Conservation (phyloP, 2,113 vertebrate genomes). For the Scytalopus superciliaris region DNA sequence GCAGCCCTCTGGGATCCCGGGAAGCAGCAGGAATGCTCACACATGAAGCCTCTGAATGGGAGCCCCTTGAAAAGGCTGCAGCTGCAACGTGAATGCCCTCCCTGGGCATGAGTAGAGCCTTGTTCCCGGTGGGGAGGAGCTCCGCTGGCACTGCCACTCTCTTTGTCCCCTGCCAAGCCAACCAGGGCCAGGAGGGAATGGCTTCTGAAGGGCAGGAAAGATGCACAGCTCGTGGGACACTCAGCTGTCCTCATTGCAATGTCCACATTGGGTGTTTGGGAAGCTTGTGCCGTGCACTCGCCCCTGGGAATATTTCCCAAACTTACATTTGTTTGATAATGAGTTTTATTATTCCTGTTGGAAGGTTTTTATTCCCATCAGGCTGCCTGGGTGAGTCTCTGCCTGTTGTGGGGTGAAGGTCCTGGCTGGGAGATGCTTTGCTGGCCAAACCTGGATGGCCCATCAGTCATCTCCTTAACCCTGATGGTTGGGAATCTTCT, state of each 20-base stretch:
- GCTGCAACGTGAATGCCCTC: slow-evolving; percentile 30
- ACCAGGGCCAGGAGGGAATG: no score
- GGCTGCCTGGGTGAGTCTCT: background rate
- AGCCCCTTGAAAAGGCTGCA: slow-evolving; percentile 18
- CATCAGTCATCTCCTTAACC: accelerated
- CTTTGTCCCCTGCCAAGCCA: background rate
- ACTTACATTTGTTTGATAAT: background rate
- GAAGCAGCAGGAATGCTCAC: background rate
- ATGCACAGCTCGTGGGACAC: background rate
- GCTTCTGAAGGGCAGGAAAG: background rate
- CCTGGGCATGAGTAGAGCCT: background rate
- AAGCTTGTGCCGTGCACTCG: background rate
- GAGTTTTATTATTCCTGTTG: background rate
- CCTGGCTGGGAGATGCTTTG: background rate
- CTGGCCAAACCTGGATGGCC: background rate
- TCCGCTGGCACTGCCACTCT: background rate
- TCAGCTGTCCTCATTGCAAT: accelerated
- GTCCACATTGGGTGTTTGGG: background rate
- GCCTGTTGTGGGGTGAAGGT: accelerated
- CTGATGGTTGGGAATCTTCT: background rate
- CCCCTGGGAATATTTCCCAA: background rate
- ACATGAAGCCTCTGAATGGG: background rate
- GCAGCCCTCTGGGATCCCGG: background rate
- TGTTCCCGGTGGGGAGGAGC: background rate
- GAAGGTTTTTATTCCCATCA: background rate